These are phyloP conservation scores for Ibycter americanus DNA, from an alignment of 2,797 vertebrate genomes.

Conservation along the genomic window DNA sequence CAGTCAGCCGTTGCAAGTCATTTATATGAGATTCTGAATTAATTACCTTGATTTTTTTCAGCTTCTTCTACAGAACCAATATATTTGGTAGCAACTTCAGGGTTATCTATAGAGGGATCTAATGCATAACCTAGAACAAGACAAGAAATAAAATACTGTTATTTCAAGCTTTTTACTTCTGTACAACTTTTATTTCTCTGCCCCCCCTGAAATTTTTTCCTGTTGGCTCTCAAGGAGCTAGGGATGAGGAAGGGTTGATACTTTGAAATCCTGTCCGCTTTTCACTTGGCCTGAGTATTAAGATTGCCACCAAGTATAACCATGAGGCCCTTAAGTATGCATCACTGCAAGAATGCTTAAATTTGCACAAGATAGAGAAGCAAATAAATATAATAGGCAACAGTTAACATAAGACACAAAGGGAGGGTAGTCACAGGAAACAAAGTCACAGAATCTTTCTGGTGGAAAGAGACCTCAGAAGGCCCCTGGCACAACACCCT, in stretches of 20 bases:
- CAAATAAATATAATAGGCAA: neutral
- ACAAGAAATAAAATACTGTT: neutral
- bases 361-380: neutral
- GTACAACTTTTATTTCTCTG: neutral
- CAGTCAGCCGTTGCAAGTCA: neutral
- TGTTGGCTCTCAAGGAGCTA: neutral
- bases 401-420: neutral
- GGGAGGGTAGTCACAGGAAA: neutral
- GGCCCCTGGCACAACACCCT: neutral
- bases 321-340: neutral
- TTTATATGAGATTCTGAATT: neutral
- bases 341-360: neutral
- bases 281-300: neutral
- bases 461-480: neutral
- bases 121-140: constrained; percentile 90
- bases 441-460: neutral
- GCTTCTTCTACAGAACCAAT: constrained; percentile 97
- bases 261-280: neutral
- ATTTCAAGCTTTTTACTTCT: neutral
- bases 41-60: constrained; percentile 96
- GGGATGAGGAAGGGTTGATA: neutral
- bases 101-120: constrained; percentile 93
- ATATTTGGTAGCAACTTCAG: constrained; percentile 82
- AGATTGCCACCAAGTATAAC: neutral
- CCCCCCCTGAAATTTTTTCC: neutral